A percentile compares a stretch with the other conserved stretches of the same genome.
Conservation (phyloP, 1,140 invertebrate genomes). For the Drosophila pseudoobscura region DNA sequence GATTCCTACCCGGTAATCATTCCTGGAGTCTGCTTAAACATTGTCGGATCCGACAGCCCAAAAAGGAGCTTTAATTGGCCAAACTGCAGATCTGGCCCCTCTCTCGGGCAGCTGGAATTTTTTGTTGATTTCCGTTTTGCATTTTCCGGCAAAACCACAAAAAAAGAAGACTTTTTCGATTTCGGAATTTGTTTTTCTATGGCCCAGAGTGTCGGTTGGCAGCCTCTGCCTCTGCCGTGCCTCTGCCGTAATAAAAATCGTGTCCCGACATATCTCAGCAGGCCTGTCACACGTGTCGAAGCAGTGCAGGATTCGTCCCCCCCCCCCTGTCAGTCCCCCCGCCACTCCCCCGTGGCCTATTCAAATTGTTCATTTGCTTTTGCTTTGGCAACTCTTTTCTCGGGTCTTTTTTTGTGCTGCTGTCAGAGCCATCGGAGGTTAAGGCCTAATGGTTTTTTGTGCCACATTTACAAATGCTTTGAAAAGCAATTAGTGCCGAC, state of each 20-base stretch:
- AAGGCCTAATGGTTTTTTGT: conserved; percentile 24
- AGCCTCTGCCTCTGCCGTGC: no score
- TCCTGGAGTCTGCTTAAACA: conserved; percentile 25
- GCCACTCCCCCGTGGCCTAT: conserved; percentile 10
- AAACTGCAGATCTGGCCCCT: no score
- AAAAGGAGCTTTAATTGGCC: conserved; percentile 35
- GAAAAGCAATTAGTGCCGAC: conserved; percentile 73
- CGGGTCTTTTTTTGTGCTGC: neutral
- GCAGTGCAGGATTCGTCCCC: conserved; percentile 43
- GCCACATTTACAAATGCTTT: conserved; percentile 45
- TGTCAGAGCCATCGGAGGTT: conserved; percentile 18
- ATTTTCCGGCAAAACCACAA: conserved; percentile 23
- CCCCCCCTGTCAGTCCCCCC: no score
- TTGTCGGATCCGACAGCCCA: conserved; percentile 9
- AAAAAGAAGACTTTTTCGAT: conserved; percentile 27
- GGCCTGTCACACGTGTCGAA: conserved; percentile 59
- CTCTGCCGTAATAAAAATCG: conserved; percentile 48
- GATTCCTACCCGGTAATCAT: neutral
- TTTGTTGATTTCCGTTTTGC: conserved; percentile 20
- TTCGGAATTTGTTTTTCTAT: conserved; percentile 20
- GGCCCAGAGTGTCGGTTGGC: neutral
- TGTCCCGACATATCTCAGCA: conserved; percentile 47
- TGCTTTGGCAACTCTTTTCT: conserved; percentile 28
- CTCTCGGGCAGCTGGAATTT: conserved; percentile 2
- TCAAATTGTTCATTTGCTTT: conserved; percentile 23